These are phyloP conservation scores for Chaetorhynchus papuensis DNA, from an alignment of 2,113 vertebrate species.

Conservation along the genomic window DNA sequence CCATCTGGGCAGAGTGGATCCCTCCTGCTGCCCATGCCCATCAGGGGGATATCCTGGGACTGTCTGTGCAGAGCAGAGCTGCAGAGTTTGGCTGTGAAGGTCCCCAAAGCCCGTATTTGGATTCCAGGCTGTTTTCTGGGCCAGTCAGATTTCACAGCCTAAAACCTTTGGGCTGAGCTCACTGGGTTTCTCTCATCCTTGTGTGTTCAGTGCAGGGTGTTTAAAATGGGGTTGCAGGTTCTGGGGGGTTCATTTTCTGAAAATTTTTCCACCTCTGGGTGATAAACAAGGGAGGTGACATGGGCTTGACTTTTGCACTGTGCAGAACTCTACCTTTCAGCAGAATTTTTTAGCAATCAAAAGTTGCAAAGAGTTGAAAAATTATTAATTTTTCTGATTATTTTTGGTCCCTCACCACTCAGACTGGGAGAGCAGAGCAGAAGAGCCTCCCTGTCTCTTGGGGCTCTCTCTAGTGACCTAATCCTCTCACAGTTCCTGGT, in stretches of 20 bases:
- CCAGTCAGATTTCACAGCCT: neutral
- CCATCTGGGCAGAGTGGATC: neutral
- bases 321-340: neutral
- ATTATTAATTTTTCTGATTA: accelerated
- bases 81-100: neutral
- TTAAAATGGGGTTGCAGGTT: neutral
- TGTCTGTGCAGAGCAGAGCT: neutral
- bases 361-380: neutral
- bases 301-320: neutral
- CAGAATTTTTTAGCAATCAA: neutral
- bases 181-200: neutral
- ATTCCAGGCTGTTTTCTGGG: neutral
- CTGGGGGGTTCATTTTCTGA: neutral
- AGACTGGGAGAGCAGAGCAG: neutral
- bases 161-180: neutral
- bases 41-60: neutral
- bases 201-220: accelerated
- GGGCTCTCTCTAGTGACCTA: neutral
- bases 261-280: neutral
- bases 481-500: neutral
- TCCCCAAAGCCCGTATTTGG: neutral
- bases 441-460: neutral
- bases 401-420: neutral
- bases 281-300: neutral
- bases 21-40: neutral